A percentile compares a stretch with the other conserved stretches of the same genome.
These are phyloP conservation scores for Batillaria attramentaria DNA, from an alignment of 1,140 invertebrate species.

Conservation along the genomic window DNA sequence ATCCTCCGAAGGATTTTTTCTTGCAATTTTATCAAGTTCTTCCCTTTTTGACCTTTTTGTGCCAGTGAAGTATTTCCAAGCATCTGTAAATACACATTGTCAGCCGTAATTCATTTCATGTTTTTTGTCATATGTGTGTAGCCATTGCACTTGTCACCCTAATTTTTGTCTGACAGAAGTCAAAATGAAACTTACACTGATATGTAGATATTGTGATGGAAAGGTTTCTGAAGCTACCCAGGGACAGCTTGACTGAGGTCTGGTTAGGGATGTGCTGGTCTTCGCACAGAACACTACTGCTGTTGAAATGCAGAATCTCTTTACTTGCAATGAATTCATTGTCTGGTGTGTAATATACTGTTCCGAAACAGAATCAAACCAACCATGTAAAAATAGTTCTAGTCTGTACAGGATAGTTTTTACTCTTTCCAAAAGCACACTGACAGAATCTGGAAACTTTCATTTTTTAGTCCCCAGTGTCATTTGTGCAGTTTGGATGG, in stretches of 20 bases:
- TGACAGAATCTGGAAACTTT: too few species aligned
- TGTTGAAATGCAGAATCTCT: constrained; percentile 23
- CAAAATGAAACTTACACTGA: constrained; percentile 28
- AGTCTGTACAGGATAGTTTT: too few species aligned
- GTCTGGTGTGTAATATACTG: too few species aligned
- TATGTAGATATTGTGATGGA: too few species aligned
- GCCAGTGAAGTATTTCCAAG: constrained; percentile 34
- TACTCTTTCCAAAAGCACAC: too few species aligned
- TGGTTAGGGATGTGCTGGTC: neutral
- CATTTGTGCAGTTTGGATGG: too few species aligned
- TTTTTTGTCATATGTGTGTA: constrained; percentile 12
- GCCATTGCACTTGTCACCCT: neutral
- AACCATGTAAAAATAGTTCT: too few species aligned
- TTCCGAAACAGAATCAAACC: too few species aligned
- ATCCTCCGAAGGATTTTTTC: constrained; percentile 24
- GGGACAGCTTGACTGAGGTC: neutral
- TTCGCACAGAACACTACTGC: constrained; percentile 17
- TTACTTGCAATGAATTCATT: constrained; percentile 16
- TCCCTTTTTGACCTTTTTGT: constrained; percentile 29
- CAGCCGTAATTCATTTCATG: neutral
- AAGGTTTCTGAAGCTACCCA: neutral
- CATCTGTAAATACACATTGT: constrained; percentile 29
- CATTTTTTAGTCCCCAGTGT: too few species aligned
- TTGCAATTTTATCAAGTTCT: constrained; percentile 31
- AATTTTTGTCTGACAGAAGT: neutral